phyloP scores from a whole-genome alignment of 2,888 invertebrate genomes.

The Ochropleura leucogaster region DNA sequence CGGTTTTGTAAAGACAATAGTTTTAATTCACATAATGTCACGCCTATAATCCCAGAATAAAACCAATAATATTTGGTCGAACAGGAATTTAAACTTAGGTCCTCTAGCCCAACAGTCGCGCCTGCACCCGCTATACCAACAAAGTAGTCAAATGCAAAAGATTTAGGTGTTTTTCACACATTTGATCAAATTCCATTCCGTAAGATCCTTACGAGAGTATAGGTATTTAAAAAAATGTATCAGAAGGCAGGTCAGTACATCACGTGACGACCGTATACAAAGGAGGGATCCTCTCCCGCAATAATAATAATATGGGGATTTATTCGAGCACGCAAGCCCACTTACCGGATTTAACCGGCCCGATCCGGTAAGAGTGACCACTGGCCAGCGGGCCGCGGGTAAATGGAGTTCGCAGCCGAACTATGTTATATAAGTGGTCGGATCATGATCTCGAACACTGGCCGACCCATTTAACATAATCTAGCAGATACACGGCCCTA shows the following conservation, averaged over 20 bases:
- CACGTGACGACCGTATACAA: slow-evolving; percentile 75
- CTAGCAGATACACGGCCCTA: slow-evolving; percentile 72
- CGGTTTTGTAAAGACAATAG: not conserved
- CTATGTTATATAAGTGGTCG: slow-evolving; percentile 81
- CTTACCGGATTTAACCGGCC: slow-evolving; percentile 82
- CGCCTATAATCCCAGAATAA: too few species aligned
- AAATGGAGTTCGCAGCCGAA: slow-evolving; percentile 71
- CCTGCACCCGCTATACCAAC: too few species aligned
- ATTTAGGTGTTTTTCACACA: not conserved
- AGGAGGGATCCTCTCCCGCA: slow-evolving; percentile 74
- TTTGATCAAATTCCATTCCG: not conserved
- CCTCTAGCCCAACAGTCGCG: too few species aligned
- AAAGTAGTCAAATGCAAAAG: too few species aligned
- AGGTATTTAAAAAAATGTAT: slow-evolving; percentile 73
- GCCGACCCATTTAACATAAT: slow-evolving; percentile 76
- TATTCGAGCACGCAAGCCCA: slow-evolving; percentile 82
- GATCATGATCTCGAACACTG: slow-evolving; percentile 73
- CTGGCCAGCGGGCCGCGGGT: slow-evolving; percentile 67
- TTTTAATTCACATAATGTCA: too few species aligned
- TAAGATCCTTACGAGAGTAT: not conserved
- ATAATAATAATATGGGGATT: slow-evolving; percentile 84
- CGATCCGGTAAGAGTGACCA: slow-evolving; percentile 72
- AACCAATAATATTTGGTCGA: not conserved
- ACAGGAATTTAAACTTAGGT: too few species aligned
- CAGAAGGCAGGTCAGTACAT: slow-evolving; percentile 74